Evolutionary conservation across 2,888 invertebrate genomes (phyloP).

Genomic region (Phalera bucephala): DNA sequence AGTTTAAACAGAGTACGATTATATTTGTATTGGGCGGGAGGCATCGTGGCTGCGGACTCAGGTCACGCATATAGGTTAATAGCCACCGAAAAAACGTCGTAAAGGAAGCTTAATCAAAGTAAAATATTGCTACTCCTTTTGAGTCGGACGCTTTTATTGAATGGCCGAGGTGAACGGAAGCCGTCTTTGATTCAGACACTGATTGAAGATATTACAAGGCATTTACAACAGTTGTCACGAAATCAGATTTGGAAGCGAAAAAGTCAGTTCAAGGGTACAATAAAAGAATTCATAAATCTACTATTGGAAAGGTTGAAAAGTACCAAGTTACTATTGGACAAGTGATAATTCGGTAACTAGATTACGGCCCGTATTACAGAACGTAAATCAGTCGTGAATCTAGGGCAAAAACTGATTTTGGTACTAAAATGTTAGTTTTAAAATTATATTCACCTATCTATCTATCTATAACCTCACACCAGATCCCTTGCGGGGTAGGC

Average conservation of each 20-base stretch:
- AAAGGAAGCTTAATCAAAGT: constrained; percentile 60
- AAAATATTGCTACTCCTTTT: constrained; percentile 55
- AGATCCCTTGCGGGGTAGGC: too few species aligned
- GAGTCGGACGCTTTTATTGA: constrained; percentile 40
- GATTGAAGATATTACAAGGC: constrained; percentile 1
- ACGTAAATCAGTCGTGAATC: too few species aligned
- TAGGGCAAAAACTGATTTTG: too few species aligned
- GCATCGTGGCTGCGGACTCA: too few species aligned
- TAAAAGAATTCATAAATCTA: not conserved
- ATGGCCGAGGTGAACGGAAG: constrained; percentile 30
- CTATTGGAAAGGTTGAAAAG: not conserved
- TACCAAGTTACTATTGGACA: not conserved
- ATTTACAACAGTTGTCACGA: constrained; percentile 2
- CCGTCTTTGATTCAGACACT: constrained; percentile 15
- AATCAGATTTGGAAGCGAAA: not conserved
- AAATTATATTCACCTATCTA: too few species aligned
- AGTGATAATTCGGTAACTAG: too few species aligned
- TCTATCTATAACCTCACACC: too few species aligned
- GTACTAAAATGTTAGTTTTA: too few species aligned
- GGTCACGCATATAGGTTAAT: constrained; percentile 72
- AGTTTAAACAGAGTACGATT: too few species aligned
- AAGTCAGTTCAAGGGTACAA: not conserved
- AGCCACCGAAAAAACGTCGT: constrained; percentile 52
- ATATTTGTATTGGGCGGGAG: too few species aligned
- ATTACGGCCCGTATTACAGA: too few species aligned